Base-by-base conservation (phyloP, 2,113 vertebrate species). In the Laticauda laticaudata region DNA sequence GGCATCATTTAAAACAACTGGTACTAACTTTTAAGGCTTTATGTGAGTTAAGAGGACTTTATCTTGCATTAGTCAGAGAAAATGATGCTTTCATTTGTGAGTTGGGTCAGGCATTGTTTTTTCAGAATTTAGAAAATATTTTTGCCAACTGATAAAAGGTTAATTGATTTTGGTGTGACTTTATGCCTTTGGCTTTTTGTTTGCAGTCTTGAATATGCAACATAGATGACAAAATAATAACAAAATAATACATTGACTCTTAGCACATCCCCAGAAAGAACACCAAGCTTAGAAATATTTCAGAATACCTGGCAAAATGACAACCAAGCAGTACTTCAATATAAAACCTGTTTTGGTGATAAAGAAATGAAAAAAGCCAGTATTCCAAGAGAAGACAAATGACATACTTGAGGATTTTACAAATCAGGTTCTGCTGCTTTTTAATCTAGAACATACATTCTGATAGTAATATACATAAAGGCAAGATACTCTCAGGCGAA, bases 381-480 rank as follows among this genome's bases (percentile, higher is more conserved):
- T 90, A 43, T 95, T 54, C 90, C 90, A 69, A 75, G 89, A 95
- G 75, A 92, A 86, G 95, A 95, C 96, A 96, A 92, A 96, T 92
- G 43, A 93, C 88, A 95, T 75, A 34, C 55, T 93, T 12, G 90
- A 92, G 89, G 95, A 45, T 34, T 94, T 88, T 95, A 95, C 92
- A 96, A 55, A 93, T 95, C 96, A 95, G 94, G 95, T 96, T 96
- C 94, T 94, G 91, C 90, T 95, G 94, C 96, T 96, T 94, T 96
- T 14, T 61, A 90, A 90, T 18, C 59, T 69, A 61, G 57, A 61
- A 55, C n/a, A 90, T n/a, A 90, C 51, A 54, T 23, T 69, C 20
- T 81, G 75, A 18, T 75, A 39, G n/a, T 81, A 81, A 81, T 75
- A 75, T 7, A 34, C 64, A 75, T 81, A 81, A 81, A 81, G 69